A percentile compares a stretch with the other conserved stretches of the same genome.
Conservation (phyloP, 2,888 invertebrate genomes). For the Phaedon cochleariae region DNA sequence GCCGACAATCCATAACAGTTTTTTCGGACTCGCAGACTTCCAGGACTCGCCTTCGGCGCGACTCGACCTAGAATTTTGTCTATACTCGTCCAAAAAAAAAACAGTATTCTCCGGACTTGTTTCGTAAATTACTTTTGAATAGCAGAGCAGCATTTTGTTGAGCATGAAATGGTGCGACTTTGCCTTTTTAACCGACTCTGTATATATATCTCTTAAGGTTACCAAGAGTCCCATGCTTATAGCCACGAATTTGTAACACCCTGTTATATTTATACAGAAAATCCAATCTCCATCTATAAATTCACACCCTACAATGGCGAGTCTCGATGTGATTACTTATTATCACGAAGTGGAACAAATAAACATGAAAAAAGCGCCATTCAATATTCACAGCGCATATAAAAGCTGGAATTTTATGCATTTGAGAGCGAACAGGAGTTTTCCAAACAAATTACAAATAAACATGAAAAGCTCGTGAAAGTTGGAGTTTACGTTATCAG, state of each 20-base stretch:
- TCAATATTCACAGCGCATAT: constrained; percentile 19
- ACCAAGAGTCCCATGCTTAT: too few species aligned
- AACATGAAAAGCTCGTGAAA: constrained; percentile 28
- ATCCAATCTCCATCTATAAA: background rate
- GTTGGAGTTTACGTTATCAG: constrained; percentile 22
- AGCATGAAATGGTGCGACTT: too few species aligned
- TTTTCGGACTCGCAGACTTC: too few species aligned
- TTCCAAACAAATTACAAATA: constrained; percentile 28
- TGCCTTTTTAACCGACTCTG: too few species aligned
- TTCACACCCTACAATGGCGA: constrained; percentile 10
- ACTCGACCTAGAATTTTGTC: too few species aligned
- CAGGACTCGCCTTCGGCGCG: too few species aligned
- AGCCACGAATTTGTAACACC: background rate
- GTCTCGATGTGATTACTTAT: constrained; percentile 17
- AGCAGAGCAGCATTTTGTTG: too few species aligned
- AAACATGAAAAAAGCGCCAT: constrained; percentile 19
- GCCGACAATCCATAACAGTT: too few species aligned
- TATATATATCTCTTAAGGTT: too few species aligned
- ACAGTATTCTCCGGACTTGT: too few species aligned
- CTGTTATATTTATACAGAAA: background rate
- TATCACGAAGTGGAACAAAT: constrained; percentile 16
- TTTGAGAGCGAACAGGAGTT: constrained; percentile 18
- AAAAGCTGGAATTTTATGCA: constrained; percentile 23
- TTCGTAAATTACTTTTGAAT: too few species aligned
- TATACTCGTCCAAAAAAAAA: too few species aligned